A percentile compares a stretch with the other conserved stretches of the same genome.
These are phyloP conservation scores for Thalassophryne amazonica DNA, from an alignment of 2,797 vertebrate species.

Conservation along the genomic window DNA sequence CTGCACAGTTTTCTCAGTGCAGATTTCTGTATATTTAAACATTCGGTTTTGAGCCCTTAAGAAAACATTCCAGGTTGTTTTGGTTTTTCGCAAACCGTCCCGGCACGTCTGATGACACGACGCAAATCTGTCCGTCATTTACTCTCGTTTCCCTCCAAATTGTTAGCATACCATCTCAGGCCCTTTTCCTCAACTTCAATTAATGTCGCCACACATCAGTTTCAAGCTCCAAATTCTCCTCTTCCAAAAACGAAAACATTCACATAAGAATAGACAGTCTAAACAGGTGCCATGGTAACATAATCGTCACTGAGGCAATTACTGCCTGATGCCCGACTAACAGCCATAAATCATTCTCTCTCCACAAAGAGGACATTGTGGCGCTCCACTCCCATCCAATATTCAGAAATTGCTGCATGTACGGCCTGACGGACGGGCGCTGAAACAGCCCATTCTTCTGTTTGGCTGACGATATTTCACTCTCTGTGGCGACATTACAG, in stretches of 20 bases:
- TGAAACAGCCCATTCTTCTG: conserved; percentile 73
- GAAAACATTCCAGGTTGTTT: conserved; percentile 9
- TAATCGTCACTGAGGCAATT: conserved; percentile 72
- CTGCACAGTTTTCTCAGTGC: not conserved
- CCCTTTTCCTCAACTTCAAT: conserved; percentile 48
- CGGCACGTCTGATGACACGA: conserved; percentile 35
- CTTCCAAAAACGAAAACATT: conserved; percentile 65
- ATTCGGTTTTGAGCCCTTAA: not conserved
- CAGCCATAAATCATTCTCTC: conserved; percentile 69
- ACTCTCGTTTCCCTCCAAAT: conserved; percentile 34
- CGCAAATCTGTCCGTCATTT: conserved; percentile 40
- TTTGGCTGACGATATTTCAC: conserved; percentile 45
- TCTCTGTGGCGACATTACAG: conserved; percentile 62
- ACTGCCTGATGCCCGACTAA: conserved; percentile 71
- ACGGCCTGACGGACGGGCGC: conserved; percentile 49
- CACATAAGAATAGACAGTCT: conserved; percentile 71
- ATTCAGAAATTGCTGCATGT: conserved; percentile 72
- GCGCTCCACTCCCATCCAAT: conserved; percentile 66
- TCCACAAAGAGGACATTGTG: conserved; percentile 72
- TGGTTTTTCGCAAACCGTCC: conserved; percentile 9
- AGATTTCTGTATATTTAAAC: conserved; percentile 9
- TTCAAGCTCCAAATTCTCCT: conserved; percentile 58
- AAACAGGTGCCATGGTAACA: conserved; percentile 73
- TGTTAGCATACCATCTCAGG: conserved; percentile 46
- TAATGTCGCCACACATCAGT: conserved; percentile 53